phyloP scores from a whole-genome alignment of 2,797 vertebrate species.

The Pangasius krempfi region DNA sequence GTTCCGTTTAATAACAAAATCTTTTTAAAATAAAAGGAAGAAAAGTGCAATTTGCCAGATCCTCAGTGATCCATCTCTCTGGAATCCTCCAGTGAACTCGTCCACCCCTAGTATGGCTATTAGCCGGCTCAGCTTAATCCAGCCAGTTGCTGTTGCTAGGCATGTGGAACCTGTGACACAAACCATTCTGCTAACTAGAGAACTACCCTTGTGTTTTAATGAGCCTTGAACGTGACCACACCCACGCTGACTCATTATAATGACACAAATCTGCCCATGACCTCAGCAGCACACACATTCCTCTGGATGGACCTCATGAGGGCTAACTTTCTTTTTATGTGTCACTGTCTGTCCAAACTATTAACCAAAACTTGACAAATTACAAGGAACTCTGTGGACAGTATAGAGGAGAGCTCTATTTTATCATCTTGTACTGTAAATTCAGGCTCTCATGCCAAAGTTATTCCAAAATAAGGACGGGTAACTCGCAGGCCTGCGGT shows the following conservation, averaged over 20 bases:
- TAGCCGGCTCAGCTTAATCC: not conserved
- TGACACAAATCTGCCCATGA: constrained; percentile 43
- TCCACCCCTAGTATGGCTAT: constrained; percentile 13
- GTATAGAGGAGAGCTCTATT: constrained; percentile 2
- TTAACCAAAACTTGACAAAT: not conserved
- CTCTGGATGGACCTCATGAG: not conserved
- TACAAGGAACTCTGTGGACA: not conserved
- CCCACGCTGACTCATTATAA: constrained; percentile 34
- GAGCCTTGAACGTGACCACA: constrained; percentile 29
- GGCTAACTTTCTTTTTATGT: not conserved
- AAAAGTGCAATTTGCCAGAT: constrained; percentile 24
- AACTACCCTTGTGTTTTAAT: constrained; percentile 26
- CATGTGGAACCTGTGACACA: constrained; percentile 10
- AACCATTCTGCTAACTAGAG: not conserved
- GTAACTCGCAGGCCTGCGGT: constrained; percentile 37
- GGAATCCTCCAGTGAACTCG: constrained; percentile 32
- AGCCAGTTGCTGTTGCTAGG: not conserved
- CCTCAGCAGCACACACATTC: constrained; percentile 7
- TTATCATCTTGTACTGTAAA: constrained; percentile 22
- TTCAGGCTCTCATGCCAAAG: constrained; percentile 13
- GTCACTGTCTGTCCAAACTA: constrained; percentile 8
- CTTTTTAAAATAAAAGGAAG: constrained; percentile 12
- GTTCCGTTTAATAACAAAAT: constrained; percentile 26
- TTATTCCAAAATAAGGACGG: not conserved
- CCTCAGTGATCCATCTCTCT: constrained; percentile 19